phyloP scores from a whole-genome alignment of 2,797 vertebrate genomes.

The Lacerta viridis region DNA sequence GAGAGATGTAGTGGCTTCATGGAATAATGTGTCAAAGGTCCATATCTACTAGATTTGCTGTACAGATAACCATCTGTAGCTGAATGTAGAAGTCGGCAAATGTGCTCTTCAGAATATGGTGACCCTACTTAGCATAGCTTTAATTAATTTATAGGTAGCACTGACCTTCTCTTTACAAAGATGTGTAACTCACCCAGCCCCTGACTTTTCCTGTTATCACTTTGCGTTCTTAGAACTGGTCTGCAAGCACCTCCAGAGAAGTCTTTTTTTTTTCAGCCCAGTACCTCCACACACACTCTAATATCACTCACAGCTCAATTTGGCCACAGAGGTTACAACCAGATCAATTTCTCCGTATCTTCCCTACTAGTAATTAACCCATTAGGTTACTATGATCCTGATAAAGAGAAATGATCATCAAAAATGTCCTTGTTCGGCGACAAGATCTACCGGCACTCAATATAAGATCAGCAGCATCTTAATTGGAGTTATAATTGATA shows the following conservation, averaged over 20 bases:
- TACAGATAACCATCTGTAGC: too few relatives aligned
- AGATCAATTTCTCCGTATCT: background rate
- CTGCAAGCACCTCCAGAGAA: background rate
- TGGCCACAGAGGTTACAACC: background rate
- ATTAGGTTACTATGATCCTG: background rate
- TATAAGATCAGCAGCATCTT: background rate
- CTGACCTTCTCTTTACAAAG: too few relatives aligned
- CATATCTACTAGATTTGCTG: too few relatives aligned
- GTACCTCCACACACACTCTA: background rate
- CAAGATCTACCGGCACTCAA: background rate
- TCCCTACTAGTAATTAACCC: background rate
- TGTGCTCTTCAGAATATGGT: too few relatives aligned
- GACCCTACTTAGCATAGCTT: too few relatives aligned
- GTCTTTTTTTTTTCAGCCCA: background rate
- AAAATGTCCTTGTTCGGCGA: conserved; percentile 2
- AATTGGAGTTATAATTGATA: background rate
- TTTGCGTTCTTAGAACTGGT: background rate
- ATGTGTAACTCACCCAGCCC: too few relatives aligned
- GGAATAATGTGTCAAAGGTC: too few relatives aligned
- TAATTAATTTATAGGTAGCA: too few relatives aligned
- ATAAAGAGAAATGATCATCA: background rate
- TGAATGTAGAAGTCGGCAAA: too few relatives aligned
- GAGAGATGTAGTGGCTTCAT: too few relatives aligned
- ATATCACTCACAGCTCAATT: background rate
- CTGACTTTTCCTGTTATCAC: background rate